Base-by-base conservation (phyloP, 1,140 invertebrate genomes). In the Papilio dardanus region DNA sequence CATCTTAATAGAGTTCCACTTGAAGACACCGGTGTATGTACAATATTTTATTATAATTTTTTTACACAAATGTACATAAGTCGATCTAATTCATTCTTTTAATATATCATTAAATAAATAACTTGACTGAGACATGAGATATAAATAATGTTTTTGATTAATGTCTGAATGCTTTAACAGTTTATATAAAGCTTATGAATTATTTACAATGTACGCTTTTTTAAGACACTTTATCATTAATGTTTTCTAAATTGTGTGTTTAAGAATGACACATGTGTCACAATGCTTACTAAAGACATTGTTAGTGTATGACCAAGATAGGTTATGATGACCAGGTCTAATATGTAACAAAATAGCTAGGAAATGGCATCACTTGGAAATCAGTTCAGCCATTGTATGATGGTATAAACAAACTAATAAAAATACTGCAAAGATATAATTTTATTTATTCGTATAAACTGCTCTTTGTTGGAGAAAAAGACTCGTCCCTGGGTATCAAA, bases 81-180 rank as follows among this genome's bases (percentile, higher is more conserved):
- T 42, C 3, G 12, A 16, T 42, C 16, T 42, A 30, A 35, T 66
- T 74, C 6, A 54, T 28, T 37, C 54, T 8, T 71, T 71, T 62
- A 10, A 31, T 67, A 71, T 30, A 10, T 19, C 24, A 74, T 69
- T 33, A 7, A 16, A 76, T 42, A 50, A 67, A 50, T 77, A 74
- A 74, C 46, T 10, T 58, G 54, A 62, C 10, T 62, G 24, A 7
- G n/a, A 62, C 24, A 62, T 28, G 10, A 62, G 21, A 62, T 62
- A 28, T 62, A 19, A 50, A 50, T 50, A 62, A 62, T 62, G 19
- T 54, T 24, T 24, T 54, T 54, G 19, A 54, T 54, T 21, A 24
- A 24, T 21, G 54, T 12, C 2, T 30, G 24, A 62, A 62, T 12
- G 14, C 54, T 7, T 30, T 4, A 28, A 28, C 3, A 62, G 54